Evolutionary conservation across 2,888 invertebrate genomes (phyloP), one percentile per base, ranked within the genome.

Genomic region (Trissolcus brochymenae): DNA sequence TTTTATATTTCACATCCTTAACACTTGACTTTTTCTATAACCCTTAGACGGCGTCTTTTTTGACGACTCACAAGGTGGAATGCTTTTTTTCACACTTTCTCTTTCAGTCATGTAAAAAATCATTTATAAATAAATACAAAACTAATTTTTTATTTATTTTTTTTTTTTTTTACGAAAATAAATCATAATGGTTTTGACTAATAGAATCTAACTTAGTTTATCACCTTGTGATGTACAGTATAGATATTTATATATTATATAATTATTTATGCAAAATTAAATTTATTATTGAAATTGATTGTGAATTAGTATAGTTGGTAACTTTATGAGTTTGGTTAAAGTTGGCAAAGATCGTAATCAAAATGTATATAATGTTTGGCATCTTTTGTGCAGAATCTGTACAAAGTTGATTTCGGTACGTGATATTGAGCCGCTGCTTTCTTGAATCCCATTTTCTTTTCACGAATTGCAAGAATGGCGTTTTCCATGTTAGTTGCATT

Each of bases 401-500:
- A 74, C 62, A 74, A 64, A 62, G 74, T 74, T 21, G 74, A 67
- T 57, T 74, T 74, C 62, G 74, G 74, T 57, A 74, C 74, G 40
- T 67, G 62, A 74, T 67, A 74, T 57, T 56, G 57, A 25, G 74
- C 67, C 46, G 74, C 67, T n/a, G 74, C 74, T 59, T 68, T 74
- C 74, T 68, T 74, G 67, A 74, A 64, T 68, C 74, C 74, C 74
- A 68, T 74, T 74, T 50, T 49, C 57, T 68, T 67, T 68, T 67
- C 74, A 59, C 74, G 74, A 54, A 74, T 68, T 14, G 74, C 74
- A 59, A 64, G 62, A 46, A 74, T 74, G 53, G 74, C 74, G 64
- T 68, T 74, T 74, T 67, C 67, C 74, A 74, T 74, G 64, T 74
- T 68, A 64, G 59, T 50, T 14, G 67, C 55, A 54, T 68, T 74